Evolutionary conservation across 2,888 invertebrate species (phyloP).

Genomic region (Drosophila buzzatii): DNA sequence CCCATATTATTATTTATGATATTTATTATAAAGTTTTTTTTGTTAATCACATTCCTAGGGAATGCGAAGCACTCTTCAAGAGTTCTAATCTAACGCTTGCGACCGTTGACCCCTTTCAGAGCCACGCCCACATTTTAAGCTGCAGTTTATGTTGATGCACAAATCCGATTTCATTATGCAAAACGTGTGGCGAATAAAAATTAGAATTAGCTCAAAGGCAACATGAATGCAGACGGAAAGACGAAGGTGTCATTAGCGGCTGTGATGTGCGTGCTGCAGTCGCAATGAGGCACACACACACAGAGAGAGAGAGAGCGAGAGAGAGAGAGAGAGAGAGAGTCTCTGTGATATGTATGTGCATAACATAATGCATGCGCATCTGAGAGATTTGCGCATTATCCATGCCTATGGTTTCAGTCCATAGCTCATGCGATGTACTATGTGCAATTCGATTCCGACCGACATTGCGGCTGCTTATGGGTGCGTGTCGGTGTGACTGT

Average conservation of each 20-base stretch:
- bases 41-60: neutral
- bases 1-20: neutral
- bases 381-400: slow-evolving; percentile 54
- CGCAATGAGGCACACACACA: neutral
- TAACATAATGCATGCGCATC: slow-evolving; percentile 58
- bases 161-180: slow-evolving; percentile 77
- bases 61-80: slow-evolving; percentile 5
- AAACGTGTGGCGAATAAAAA: slow-evolving; percentile 74
- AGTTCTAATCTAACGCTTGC: slow-evolving; percentile 39
- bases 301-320: too few relatives aligned
- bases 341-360: slow-evolving; percentile 2
- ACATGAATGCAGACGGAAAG: slow-evolving; percentile 48
- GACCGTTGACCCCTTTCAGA: slow-evolving; percentile 3
- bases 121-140: slow-evolving; percentile 22
- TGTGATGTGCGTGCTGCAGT: slow-evolving; percentile 29
- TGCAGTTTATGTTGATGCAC: slow-evolving; percentile 42
- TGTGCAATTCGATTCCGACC: slow-evolving; percentile 48
- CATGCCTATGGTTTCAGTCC: slow-evolving; percentile 25
- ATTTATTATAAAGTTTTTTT: neutral
- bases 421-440: slow-evolving; percentile 38
- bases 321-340: too few relatives aligned
- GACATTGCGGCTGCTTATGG: slow-evolving; percentile 13
- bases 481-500: neutral
- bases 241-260: slow-evolving; percentile 54
- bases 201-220: slow-evolving; percentile 61